Conservation (phyloP, 2,113 vertebrate genomes). For the Dicentrarchus labrax region DNA sequence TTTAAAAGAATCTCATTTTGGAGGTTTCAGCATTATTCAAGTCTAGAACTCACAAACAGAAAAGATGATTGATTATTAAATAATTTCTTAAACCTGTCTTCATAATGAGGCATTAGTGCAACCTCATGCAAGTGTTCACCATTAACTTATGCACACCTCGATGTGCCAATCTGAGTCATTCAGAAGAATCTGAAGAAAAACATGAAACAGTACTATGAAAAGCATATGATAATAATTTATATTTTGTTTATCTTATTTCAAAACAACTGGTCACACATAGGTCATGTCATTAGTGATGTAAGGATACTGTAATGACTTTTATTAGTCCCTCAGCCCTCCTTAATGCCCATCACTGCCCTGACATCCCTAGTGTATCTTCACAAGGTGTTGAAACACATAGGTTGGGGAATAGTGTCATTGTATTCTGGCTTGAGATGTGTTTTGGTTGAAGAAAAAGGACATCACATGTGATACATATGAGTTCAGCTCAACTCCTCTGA, state of each 20-base stretch:
- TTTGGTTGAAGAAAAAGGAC: background rate
- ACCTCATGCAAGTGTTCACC: background rate
- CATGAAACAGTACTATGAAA: no score
- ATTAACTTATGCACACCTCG: background rate
- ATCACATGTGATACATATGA: background rate
- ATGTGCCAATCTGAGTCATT: background rate
- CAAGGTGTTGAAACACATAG: background rate
- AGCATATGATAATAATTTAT: no score
- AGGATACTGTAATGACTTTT: conserved; percentile 12
- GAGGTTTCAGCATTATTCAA: no score
- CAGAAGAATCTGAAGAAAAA: background rate
- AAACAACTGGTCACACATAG: background rate
- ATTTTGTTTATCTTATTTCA: background rate
- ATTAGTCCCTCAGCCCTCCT: conserved; percentile 8
- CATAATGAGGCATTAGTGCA: background rate
- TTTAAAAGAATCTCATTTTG: no score
- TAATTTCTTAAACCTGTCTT: background rate
- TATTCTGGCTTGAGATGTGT: background rate
- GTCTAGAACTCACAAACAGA: background rate
- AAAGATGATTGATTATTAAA: background rate
- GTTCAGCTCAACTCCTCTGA: conserved; percentile 4
- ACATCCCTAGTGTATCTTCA: background rate
- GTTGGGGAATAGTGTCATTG: conserved; percentile 1
- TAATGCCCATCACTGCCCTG: background rate
- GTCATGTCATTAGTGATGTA: conserved; percentile 6